These are phyloP conservation scores for Crypturellus tataupa DNA, from an alignment of 2,797 vertebrate species.

Conservation along the genomic window DNA sequence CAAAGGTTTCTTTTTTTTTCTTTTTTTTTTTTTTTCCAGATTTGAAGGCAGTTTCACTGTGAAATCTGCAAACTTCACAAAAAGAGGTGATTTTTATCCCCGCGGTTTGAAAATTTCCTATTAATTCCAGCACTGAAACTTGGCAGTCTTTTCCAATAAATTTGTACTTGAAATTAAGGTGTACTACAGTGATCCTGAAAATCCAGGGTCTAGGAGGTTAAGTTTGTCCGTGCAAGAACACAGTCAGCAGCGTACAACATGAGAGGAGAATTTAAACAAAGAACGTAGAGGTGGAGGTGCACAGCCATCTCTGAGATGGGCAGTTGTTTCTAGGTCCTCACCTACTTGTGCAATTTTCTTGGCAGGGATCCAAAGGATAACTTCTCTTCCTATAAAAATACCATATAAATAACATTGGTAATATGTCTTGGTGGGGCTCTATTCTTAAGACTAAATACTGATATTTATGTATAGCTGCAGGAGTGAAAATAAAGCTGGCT, in stretches of 20 bases:
- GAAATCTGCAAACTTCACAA: background rate
- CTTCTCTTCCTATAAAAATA: conserved; percentile 22
- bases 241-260: background rate
- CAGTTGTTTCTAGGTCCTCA: conserved; percentile 2
- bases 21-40: background rate
- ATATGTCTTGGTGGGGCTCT: background rate
- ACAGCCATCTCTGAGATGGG: background rate
- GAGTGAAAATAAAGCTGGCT: background rate
- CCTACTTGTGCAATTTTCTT: conserved; percentile 13
- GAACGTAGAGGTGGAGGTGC: background rate
- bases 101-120: background rate
- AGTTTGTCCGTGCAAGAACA: background rate
- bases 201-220: background rate
- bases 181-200: background rate
- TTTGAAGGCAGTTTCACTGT: background rate
- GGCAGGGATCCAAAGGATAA: background rate
- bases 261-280: conserved; percentile 44
- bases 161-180: background rate
- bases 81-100: background rate
- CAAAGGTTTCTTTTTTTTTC: background rate
- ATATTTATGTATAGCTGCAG: background rate
- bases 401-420: background rate
- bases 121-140: background rate
- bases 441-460: background rate
- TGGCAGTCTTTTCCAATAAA: background rate